phyloP scores from a whole-genome alignment of 2,888 invertebrate species.

The Coenonympha glycerion region DNA sequence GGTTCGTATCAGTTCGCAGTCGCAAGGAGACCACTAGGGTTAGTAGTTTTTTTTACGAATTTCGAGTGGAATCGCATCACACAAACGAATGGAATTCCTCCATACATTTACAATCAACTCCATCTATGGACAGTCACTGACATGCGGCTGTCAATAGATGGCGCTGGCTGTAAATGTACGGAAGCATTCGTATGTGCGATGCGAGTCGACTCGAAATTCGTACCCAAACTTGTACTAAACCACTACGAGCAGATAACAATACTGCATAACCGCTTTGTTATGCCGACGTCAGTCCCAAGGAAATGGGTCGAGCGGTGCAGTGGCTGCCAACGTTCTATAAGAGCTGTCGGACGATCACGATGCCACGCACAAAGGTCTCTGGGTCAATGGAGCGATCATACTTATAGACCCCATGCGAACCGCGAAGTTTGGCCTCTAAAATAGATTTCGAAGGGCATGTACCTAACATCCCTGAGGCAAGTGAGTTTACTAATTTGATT shows the following conservation, averaged over 20 bases:
- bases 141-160: too few species aligned
- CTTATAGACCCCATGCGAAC: neutral
- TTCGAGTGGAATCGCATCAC: too few species aligned
- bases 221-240: too few species aligned
- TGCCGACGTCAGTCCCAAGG: conserved; percentile 8
- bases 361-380: conserved; percentile 11
- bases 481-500: too few species aligned
- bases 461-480: too few species aligned
- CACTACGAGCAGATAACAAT: conserved; percentile 5
- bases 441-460: neutral
- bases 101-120: too few species aligned
- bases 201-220: too few species aligned
- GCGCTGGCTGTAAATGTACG: too few species aligned
- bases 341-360: conserved; percentile 13
- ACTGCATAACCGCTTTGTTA: conserved; percentile 5
- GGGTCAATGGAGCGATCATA: conserved; percentile 13
- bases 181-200: too few species aligned
- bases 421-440: neutral
- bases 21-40: conserved; percentile 3
- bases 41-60: too few species aligned
- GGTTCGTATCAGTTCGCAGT: neutral
- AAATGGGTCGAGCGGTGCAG: conserved; percentile 13
- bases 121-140: too few species aligned
- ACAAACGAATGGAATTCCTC: too few species aligned
- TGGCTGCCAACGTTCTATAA: conserved; percentile 13